Conservation (phyloP, 2,113 vertebrate genomes). For the Seriola dumerili region DNA sequence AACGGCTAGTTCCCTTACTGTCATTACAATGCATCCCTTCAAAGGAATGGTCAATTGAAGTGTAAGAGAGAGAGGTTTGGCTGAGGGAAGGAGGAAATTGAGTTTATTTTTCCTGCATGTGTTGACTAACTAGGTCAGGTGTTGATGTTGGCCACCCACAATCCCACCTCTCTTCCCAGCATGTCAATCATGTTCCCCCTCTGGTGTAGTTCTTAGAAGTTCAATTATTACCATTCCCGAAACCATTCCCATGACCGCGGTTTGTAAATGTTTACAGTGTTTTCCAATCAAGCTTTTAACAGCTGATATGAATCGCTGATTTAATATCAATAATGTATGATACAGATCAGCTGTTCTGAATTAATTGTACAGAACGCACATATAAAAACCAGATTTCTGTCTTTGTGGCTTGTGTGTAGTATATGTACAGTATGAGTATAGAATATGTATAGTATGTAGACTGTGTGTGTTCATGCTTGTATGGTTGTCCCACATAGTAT, state of each 20-base stretch:
- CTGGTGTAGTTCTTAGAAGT: neutral
- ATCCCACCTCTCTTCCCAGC: constrained; percentile 18
- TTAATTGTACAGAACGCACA: neutral
- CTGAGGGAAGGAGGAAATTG: neutral
- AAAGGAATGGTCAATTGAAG: neutral
- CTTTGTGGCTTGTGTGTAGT: neutral
- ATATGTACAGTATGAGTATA: neutral
- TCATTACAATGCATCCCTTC: neutral
- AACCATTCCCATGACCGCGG: neutral
- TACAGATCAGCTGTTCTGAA: neutral
- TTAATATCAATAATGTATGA: neutral
- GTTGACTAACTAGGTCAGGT: constrained; percentile 17
- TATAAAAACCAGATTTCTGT: neutral
- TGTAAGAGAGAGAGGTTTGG: neutral
- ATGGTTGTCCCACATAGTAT: constrained; percentile 1
- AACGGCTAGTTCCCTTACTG: neutral
- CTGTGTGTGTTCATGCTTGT: neutral
- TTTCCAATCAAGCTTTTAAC: neutral
- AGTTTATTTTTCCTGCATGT: constrained; percentile 18
- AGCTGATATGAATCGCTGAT: neutral
- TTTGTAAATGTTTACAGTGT: neutral
- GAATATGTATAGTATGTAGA: neutral
- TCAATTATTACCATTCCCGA: constrained; percentile 4
- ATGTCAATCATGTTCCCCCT: neutral
- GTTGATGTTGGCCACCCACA: constrained; percentile 33